Evolutionary conservation across 2,888 invertebrate genomes (phyloP), one percentile per base, ranked within the genome.

Genomic region (Trichopria drosophilae): DNA sequence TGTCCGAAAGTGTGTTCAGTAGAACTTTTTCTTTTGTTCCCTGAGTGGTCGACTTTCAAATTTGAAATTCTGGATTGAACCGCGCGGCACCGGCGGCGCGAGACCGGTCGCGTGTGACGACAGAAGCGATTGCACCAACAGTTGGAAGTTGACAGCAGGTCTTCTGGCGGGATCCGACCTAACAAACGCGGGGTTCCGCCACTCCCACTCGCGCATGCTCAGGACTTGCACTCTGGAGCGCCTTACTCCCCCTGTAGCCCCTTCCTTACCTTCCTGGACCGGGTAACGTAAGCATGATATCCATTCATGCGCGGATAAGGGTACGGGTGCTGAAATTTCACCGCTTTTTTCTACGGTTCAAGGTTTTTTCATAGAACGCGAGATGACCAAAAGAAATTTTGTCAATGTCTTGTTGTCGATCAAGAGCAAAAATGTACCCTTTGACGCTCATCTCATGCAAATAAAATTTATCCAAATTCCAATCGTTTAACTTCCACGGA

Each of bases 181-280:
- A 59, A 62, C 65, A 67, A 61, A 64, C 63, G 62, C 63, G 62
- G 65, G 51, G 54, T 50, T 35, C 51, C 64, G 66, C 68, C 69
- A 69, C 69, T 69, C 70, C 69, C 69, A 71, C 67, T 61, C 62
- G 72, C 72, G 72, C 72, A 72, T 71, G 72, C 72, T 67, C 71
- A 53, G 44, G 53, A 36, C 46, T 50, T 49, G 43, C 47, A 46
- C 26, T 29, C 47, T 41, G 18, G 19, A 13, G 19, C 43, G 31
- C 23, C 45, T 50, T 51, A 20, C 28, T 23, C 37, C 28, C 23
- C 20, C n/a, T 19, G 4, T 13, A 13, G 13, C 22, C 37, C 12
- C 22, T 46, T 46, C 22, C 50, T 44, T 43, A 3, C 12, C 37
- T 37, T 10, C 19, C 53, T 60, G 46, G 13, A 24, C 12, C 51